phyloP scores from a whole-genome alignment of 2,888 invertebrate genomes.

The Cylloceria caligata region DNA sequence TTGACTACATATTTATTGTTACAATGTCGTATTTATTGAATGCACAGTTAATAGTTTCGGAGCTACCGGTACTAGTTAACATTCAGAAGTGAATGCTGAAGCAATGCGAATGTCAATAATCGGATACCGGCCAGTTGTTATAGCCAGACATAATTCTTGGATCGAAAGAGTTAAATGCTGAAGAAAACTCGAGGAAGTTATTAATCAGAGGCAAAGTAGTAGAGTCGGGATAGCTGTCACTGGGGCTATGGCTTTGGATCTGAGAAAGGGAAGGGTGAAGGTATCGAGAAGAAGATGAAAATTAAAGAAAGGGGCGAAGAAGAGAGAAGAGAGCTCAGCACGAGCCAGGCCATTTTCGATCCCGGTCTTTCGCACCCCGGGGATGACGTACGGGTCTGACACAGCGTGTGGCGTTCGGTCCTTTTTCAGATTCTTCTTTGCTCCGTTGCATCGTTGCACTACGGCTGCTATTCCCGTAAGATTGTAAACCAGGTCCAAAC shows the following conservation, averaged over 20 bases:
- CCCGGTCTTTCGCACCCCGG: slow-evolving; percentile 76
- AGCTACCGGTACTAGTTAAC: too few species aligned
- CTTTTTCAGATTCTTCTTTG: slow-evolving; percentile 59
- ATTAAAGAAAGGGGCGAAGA: slow-evolving; percentile 57
- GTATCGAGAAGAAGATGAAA: slow-evolving; percentile 53
- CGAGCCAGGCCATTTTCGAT: slow-evolving; percentile 65
- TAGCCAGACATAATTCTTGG: background rate
- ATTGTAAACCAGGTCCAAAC: slow-evolving; percentile 77
- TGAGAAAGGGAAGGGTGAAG: slow-evolving; percentile 27
- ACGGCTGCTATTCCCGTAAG: slow-evolving; percentile 67
- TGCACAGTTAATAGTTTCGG: too few species aligned
- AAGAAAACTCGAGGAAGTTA: slow-evolving; percentile 63
- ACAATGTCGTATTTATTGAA: too few species aligned
- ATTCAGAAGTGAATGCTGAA: background rate
- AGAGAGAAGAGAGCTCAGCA: slow-evolving; percentile 63
- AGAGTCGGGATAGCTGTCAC: slow-evolving; percentile 42
- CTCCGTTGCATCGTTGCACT: slow-evolving; percentile 14
- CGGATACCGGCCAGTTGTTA: background rate
- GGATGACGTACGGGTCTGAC: slow-evolving; percentile 82
- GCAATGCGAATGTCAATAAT: background rate
- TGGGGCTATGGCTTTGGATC: slow-evolving; percentile 19
- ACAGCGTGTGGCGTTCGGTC: slow-evolving; percentile 76
- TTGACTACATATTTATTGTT: too few species aligned
- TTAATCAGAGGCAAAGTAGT: slow-evolving; percentile 55
- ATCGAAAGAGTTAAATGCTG: slow-evolving; percentile 26